Conservation (phyloP, 2,113 vertebrate genomes). For the Deroptyus accipitrinus region DNA sequence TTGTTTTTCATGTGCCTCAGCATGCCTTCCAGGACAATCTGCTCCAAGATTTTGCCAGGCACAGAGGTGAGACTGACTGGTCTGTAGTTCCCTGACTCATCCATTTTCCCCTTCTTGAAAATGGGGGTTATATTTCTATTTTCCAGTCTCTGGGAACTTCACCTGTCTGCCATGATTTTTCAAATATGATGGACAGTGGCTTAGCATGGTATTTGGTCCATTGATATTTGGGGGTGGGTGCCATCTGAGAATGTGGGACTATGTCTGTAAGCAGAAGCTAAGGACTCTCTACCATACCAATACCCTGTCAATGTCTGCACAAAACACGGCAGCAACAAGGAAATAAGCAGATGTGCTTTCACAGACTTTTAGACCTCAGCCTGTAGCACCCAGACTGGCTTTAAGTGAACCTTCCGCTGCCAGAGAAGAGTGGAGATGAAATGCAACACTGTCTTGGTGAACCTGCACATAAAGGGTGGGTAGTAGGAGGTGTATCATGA, state of each 20-base stretch:
- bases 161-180: too few species aligned
- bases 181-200: too few species aligned
- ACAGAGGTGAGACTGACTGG: too few species aligned
- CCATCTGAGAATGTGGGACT: neutral
- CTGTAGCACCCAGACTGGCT: neutral
- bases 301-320: neutral
- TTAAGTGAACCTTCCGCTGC: fast-evolving
- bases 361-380: neutral
- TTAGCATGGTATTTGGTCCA: too few species aligned
- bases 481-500: fast-evolving
- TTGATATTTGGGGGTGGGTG: fast-evolving
- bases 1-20: too few species aligned
- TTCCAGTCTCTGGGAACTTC: too few species aligned
- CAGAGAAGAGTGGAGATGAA: neutral
- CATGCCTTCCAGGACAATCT: too few species aligned
- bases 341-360: neutral
- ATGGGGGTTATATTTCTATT: too few species aligned
- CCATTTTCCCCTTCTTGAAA: too few species aligned
- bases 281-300: neutral
- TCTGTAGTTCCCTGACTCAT: too few species aligned
- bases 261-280: neutral
- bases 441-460: neutral
- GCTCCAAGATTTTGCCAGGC: too few species aligned
- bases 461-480: fast-evolving
- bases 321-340: neutral